These are phyloP conservation scores for Lissocephala sabroskyi DNA, from an alignment of 2,888 invertebrate species.

Conservation along the genomic window DNA sequence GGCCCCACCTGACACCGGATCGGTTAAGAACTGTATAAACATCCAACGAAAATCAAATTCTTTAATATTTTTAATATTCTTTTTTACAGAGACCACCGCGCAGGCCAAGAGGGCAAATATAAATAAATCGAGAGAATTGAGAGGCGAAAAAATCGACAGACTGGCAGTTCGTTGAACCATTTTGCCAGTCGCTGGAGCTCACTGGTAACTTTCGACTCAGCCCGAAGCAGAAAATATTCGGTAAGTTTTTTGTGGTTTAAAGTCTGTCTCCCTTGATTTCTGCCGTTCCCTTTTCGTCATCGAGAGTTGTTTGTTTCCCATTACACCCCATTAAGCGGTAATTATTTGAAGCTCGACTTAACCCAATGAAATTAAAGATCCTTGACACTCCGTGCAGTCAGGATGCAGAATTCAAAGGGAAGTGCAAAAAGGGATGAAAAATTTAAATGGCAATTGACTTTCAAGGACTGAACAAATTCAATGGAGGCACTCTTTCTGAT, in stretches of 20 bases:
- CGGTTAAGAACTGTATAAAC: background rate
- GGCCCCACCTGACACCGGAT: background rate
- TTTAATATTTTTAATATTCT: background rate
- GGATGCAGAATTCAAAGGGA: too few relatives aligned
- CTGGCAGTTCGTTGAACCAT: conserved; percentile 46
- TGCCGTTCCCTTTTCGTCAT: background rate
- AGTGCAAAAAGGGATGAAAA: too few relatives aligned
- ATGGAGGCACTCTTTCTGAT: too few relatives aligned
- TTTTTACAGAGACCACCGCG: background rate
- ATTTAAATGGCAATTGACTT: too few relatives aligned
- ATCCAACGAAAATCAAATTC: background rate
- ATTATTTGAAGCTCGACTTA: conserved; percentile 35
- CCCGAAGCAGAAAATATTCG: conserved; percentile 53
- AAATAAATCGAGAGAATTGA: background rate
- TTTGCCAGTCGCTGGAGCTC: too few relatives aligned
- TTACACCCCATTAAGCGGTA: conserved; percentile 63
- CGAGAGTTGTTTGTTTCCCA: conserved; percentile 8
- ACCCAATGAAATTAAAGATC: too few relatives aligned
- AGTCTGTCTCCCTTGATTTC: conserved; percentile 13
- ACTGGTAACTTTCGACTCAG: conserved; percentile 24
- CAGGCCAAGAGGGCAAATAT: background rate
- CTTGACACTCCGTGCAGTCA: too few relatives aligned
- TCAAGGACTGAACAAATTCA: too few relatives aligned
- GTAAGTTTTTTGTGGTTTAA: too few relatives aligned
- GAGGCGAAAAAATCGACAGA: too few relatives aligned